Evolutionary conservation across 2,888 invertebrate species (phyloP), one percentile per base, ranked within the genome.

Genomic region (Heliconius aoede): DNA sequence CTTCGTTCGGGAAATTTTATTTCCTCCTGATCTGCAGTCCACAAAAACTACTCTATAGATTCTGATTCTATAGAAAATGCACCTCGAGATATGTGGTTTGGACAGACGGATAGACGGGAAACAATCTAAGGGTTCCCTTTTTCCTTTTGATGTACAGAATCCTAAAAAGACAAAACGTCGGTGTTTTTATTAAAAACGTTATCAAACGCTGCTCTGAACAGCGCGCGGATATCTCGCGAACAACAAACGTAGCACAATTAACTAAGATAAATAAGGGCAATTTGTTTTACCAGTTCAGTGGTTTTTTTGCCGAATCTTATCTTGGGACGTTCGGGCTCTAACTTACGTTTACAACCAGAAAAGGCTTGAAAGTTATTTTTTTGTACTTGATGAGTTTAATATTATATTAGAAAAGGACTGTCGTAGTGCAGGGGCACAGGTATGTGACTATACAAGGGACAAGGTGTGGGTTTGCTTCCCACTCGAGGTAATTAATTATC

Each of bases 171-270:
- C 15, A 65, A 30, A 69, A 32, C 8, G 55, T 18, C 15, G 9
- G 13, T 55, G n/a, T 30, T 69, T 69, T 55, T 69, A 69, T 69
- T 69, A 32, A 55, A 69, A 30, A 32, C 69, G 69, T 32, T 55
- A 55, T 65, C 32, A 32, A 46, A 11, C 36, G 36, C 36, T 32
- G 32, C n/a, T n/a, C 7, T 7, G 2, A 18, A 7, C 30, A 58
- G 51, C 11, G 72, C 21, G 18, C 67, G 8, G 24, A 69, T 65
- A 26, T 21, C 40, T 28, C 7, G 40, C 46, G 64, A 58, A 72
- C 75, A 77, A 79, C 79, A 77, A 74, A 72, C 72, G 65, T 32
- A 36, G 69, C 58, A 73, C 79, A 79, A 77, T 79, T 77, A 79
- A 77, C 76, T 73, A 72, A 76, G 73, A 77, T 76, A 79, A 77